Base-by-base conservation (phyloP, 2,888 invertebrate genomes). In the Pollenia amentaria region DNA sequence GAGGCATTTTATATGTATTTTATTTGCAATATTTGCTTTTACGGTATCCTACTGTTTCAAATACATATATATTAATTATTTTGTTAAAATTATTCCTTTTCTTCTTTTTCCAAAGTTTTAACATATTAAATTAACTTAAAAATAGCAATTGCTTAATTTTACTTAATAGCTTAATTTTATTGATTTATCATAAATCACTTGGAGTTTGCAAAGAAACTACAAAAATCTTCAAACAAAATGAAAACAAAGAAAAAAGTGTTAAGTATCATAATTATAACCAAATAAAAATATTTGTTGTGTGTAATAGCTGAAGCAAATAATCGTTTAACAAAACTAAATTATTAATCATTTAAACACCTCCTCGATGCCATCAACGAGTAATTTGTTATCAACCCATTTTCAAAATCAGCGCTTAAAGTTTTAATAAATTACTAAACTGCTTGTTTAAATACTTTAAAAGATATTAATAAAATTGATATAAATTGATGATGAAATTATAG, bases 321-420 rank as follows among this genome's bases (percentile, higher is more conserved):
- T 62, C 9, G 40, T 62, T 62, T 40, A 40, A 40, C n/a, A 40
- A 16, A 40, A 6, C 29, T 29, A 29, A 62, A 62, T 62, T 64
- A 64, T 64, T 64, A 64, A 64, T 64, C 44, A 64, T 44, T 64
- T 42, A 44, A 10, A 64, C 44, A 64, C 64, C 38, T 64, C 44
- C 14, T 11, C n/a, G 57, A 57, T 57, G 38, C 14, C 57, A 64
- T 64, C 18, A 64, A 44, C 44, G 44, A 57, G 38, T 12, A 64
- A 64, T 44, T 64, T 21, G 64, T 44, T 16, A 44, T 18, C 21
- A 44, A 64, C 42, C 64, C 44, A 64, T 18, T 64, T 64, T 42
- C 44, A 64, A 44, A 42, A 64, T 18, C 44, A 14, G 18, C 12
- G 42, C 64, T 18, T 14, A 44, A 18, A 64, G 11, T 29, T 57